phyloP scores from a whole-genome alignment of 2,888 invertebrate genomes.

The Argyra leucocephala region DNA sequence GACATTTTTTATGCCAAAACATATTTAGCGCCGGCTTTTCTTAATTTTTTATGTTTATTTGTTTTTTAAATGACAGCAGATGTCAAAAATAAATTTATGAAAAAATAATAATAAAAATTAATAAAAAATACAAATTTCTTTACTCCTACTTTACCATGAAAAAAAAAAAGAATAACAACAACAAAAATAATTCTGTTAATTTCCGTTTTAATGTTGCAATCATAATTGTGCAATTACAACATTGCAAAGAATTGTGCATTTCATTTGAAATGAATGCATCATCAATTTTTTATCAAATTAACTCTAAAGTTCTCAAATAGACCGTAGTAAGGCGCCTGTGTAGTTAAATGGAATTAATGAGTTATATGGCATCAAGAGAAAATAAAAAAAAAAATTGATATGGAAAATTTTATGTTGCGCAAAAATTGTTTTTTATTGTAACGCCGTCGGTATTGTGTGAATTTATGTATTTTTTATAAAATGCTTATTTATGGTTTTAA shows the following conservation, averaged over 20 bases:
- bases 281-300: not conserved
- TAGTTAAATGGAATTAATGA: not conserved
- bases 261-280: not conserved
- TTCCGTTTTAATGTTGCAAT: conserved; percentile 1
- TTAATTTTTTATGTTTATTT: too few relatives aligned
- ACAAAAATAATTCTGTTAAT: not conserved
- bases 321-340: conserved; percentile 1
- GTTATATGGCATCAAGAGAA: too few relatives aligned
- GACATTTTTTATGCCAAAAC: conserved; percentile 6
- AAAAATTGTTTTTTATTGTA: not conserved
- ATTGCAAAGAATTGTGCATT: not conserved
- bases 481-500: not conserved
- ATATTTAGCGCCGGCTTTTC: conserved; percentile 4
- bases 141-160: too few relatives aligned
- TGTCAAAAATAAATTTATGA: not conserved
- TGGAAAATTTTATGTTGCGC: not conserved
- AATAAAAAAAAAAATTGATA: not conserved
- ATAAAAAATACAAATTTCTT: too few relatives aligned
- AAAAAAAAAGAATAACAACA: too few relatives aligned
- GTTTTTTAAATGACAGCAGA: not conserved
- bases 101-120: too few relatives aligned
- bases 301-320: not conserved
- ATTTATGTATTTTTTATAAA: not conserved
- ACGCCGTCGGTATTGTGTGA: not conserved
- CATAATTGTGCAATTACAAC: too few relatives aligned